These are phyloP conservation scores for Rhizomys pruinosus DNA, from an alignment of 2,113 vertebrate species.

Conservation along the genomic window DNA sequence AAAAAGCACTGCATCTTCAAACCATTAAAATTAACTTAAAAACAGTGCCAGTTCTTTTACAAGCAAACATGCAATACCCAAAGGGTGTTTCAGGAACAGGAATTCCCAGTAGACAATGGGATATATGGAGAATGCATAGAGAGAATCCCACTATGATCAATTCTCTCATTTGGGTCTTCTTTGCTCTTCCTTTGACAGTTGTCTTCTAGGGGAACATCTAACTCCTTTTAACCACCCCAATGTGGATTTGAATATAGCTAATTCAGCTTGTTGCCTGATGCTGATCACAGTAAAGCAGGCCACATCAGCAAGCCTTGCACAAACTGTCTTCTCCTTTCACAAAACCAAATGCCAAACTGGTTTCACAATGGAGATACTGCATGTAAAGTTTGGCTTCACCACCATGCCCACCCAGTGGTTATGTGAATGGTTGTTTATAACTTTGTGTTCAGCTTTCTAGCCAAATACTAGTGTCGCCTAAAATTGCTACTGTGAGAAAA, in stretches of 20 bases:
- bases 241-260: constrained; percentile 73
- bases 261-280: constrained; percentile 66
- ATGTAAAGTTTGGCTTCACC: constrained; percentile 78
- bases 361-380: constrained; percentile 83
- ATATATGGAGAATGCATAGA: not conserved
- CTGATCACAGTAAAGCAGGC: constrained; percentile 82
- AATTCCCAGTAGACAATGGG: constrained; percentile 41
- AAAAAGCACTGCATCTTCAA: constrained; percentile 66
- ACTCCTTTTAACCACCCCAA: constrained; percentile 65
- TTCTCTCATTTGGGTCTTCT: constrained; percentile 44
- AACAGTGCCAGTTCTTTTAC: constrained; percentile 47
- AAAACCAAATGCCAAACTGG: constrained; percentile 80
- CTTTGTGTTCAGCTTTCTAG: constrained; percentile 84
- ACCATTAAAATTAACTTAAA: constrained; percentile 63
- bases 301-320: constrained; percentile 72
- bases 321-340: constrained; percentile 79
- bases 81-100: constrained; percentile 11
- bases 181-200: not conserved
- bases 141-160: not conserved
- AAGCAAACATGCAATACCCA: constrained; percentile 68
- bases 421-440: constrained; percentile 87
- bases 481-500: constrained; percentile 91
- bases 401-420: constrained; percentile 85
- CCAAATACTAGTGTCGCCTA: constrained; percentile 89
- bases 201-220: constrained; percentile 45